A percentile compares a stretch with the other conserved stretches of the same genome.
Conservation (phyloP, 1,140 invertebrate species). For the Sminthurides bifidus region DNA sequence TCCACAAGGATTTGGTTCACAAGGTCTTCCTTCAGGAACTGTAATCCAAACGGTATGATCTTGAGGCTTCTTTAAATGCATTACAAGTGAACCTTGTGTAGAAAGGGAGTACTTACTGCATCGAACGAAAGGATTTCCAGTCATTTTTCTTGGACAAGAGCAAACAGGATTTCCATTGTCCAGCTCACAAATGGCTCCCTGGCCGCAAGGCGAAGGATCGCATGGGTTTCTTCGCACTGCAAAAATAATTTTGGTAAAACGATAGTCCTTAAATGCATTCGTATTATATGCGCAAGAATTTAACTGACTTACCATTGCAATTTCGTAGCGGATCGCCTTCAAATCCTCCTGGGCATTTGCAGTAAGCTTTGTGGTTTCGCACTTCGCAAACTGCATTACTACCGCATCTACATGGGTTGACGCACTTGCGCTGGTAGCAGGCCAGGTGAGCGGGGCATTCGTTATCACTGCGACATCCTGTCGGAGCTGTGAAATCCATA, state of each 20-base stretch:
- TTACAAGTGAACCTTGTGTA: no score
- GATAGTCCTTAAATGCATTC: slow-evolving; percentile 35
- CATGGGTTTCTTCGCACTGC: slow-evolving; percentile 55
- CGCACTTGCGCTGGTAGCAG: slow-evolving; percentile 65
- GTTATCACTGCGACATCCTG: slow-evolving; percentile 36
- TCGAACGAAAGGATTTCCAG: slow-evolving; percentile 79
- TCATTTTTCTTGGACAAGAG: slow-evolving; percentile 74
- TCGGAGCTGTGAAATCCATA: slow-evolving; percentile 5
- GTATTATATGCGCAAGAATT: no score
- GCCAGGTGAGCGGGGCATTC: slow-evolving; percentile 67
- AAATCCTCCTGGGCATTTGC: slow-evolving; percentile 64
- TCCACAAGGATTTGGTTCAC: slow-evolving; percentile 70
- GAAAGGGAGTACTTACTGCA: slow-evolving; percentile 59
- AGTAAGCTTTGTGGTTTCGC: slow-evolving; percentile 69
- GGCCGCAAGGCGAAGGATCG: slow-evolving; percentile 69
- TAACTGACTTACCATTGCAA: slow-evolving; percentile 36
- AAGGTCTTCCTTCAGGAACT: slow-evolving; percentile 79
- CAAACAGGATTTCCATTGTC: slow-evolving; percentile 77
- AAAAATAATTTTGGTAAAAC: slow-evolving; percentile 27
- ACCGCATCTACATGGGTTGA: slow-evolving; percentile 73
- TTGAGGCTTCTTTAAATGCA: no score
- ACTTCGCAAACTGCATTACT: slow-evolving; percentile 74
- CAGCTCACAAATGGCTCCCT: slow-evolving; percentile 68
- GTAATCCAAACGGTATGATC: slow-evolving; percentile 18
- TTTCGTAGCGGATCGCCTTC: slow-evolving; percentile 62